Evolutionary conservation across 1,140 invertebrate genomes (phyloP).

Genomic region (Vollenhovia emeryi): DNA sequence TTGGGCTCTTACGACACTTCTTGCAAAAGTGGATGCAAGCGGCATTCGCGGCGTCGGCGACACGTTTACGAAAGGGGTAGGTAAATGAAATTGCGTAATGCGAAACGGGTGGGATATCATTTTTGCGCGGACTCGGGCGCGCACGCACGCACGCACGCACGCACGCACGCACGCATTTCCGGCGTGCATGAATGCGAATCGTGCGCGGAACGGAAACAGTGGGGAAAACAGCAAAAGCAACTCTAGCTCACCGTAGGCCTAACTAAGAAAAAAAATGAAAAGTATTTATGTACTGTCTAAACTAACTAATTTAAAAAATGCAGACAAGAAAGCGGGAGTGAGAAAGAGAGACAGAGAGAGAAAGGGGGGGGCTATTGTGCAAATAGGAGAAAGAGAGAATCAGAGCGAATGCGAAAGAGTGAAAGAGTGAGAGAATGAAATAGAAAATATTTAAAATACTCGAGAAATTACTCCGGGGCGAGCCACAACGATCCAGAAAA

Average conservation of each 20-base stretch:
- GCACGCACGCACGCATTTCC: neutral
- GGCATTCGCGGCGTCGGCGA: conserved; percentile 26
- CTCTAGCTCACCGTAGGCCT: conserved; percentile 84
- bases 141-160: neutral
- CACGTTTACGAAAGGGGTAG: conserved; percentile 8
- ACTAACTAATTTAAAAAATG: conserved; percentile 76
- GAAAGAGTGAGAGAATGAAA: conserved; percentile 43
- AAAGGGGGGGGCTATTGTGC: conserved; percentile 50
- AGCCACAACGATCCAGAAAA: conserved; percentile 76
- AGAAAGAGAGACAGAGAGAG: conserved; percentile 32
- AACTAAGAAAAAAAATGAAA: conserved; percentile 78
- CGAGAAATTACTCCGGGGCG: conserved; percentile 73
- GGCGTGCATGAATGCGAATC: neutral
- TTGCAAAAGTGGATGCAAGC: conserved; percentile 30
- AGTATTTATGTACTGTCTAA: conserved; percentile 82
- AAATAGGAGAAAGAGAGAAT: conserved; percentile 43
- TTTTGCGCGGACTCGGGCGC: conserved; percentile 53
- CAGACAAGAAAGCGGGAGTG: conserved; percentile 68
- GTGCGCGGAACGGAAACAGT: conserved; percentile 2
- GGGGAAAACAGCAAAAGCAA: conserved; percentile 65
- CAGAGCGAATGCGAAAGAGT: conserved; percentile 36
- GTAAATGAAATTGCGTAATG: conserved; percentile 8
- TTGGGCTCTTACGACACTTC: too few relatives aligned
- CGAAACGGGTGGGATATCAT: conserved; percentile 36
- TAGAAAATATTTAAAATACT: conserved; percentile 70